Percentiles rank a stretch among this genome's conserved stretches.
Evolutionary conservation across 1,140 invertebrate genomes (phyloP).

Genomic region (Centruroides vittatus): DNA sequence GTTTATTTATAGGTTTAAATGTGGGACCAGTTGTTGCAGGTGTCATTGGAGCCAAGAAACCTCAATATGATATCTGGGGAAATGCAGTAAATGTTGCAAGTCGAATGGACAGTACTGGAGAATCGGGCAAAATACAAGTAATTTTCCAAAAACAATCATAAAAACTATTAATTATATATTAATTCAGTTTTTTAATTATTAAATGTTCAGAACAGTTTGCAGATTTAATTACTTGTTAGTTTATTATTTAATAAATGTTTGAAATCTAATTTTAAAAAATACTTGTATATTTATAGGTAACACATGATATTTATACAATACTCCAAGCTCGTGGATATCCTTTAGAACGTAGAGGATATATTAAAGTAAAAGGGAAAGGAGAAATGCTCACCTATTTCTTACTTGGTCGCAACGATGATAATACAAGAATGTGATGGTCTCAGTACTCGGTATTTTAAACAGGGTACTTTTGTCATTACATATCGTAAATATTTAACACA

Average conservation of each 20-base stretch:
- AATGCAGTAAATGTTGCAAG: constrained; percentile 90
- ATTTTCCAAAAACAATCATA: constrained; percentile 19
- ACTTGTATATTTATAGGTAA: constrained; percentile 45
- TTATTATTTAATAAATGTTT: no score
- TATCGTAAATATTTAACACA: no score
- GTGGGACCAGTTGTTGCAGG: constrained; percentile 76
- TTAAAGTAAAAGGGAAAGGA: constrained; percentile 87
- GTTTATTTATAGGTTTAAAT: constrained; percentile 49
- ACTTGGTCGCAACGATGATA: constrained; percentile 1
- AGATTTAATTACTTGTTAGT: no score
- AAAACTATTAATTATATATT: no score
- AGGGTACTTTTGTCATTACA: no score
- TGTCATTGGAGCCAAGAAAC: constrained; percentile 73
- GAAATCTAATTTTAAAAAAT: constrained; percentile 38
- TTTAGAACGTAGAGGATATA: constrained; percentile 66
- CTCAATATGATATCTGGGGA: constrained; percentile 83
- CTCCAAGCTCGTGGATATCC: constrained; percentile 44
- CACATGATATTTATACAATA: constrained; percentile 69
- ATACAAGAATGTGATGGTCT: no score
- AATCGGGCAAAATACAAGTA: constrained; percentile 63
- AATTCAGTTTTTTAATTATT: no score
- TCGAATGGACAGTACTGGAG: constrained; percentile 72
- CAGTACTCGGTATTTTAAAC: no score
- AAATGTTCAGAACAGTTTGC: no score
- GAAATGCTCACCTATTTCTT: constrained; percentile 21